Evolutionary conservation across 1,140 invertebrate species (phyloP).

Genomic region (Drosophila sp.): DNA sequence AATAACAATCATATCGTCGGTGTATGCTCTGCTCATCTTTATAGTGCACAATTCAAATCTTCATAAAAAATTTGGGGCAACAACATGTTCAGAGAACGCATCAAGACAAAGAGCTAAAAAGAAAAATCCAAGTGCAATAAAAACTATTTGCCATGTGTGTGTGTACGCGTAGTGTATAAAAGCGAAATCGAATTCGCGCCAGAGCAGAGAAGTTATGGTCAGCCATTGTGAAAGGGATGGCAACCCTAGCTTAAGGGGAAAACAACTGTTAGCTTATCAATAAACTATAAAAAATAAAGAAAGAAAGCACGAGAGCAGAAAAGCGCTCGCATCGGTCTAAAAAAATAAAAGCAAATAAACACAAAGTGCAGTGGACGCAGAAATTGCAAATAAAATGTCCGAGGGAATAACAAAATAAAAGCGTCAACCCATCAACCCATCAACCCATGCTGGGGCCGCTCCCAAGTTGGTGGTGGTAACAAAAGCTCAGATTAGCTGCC

Average conservation of each 20-base stretch:
- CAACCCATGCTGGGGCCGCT: not conserved
- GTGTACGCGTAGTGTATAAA: constrained; percentile 42
- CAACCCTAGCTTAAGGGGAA: constrained; percentile 52
- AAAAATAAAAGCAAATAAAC: constrained; percentile 58
- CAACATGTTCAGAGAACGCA: constrained; percentile 64
- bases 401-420: constrained; percentile 40
- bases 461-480: constrained; percentile 38
- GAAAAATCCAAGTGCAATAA: constrained; percentile 31
- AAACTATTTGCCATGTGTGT: constrained; percentile 37
- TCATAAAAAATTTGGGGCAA: constrained; percentile 79
- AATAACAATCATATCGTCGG: constrained; percentile 73
- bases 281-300: constrained; percentile 74
- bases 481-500: constrained; percentile 67
- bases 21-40: constrained; percentile 44
- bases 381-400: constrained; percentile 75
- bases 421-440: constrained; percentile 20
- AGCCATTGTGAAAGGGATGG: constrained; percentile 47
- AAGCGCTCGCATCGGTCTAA: constrained; percentile 4
- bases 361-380: constrained; percentile 77
- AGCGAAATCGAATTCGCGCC: constrained; percentile 58
- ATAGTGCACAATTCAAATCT: constrained; percentile 61
- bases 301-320: not conserved
- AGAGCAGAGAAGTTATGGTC: constrained; percentile 49
- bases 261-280: constrained; percentile 72
- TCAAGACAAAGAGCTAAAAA: constrained; percentile 58